These are phyloP conservation scores for Nannoperca australis DNA, from an alignment of 2,797 vertebrate species.

Conservation along the genomic window DNA sequence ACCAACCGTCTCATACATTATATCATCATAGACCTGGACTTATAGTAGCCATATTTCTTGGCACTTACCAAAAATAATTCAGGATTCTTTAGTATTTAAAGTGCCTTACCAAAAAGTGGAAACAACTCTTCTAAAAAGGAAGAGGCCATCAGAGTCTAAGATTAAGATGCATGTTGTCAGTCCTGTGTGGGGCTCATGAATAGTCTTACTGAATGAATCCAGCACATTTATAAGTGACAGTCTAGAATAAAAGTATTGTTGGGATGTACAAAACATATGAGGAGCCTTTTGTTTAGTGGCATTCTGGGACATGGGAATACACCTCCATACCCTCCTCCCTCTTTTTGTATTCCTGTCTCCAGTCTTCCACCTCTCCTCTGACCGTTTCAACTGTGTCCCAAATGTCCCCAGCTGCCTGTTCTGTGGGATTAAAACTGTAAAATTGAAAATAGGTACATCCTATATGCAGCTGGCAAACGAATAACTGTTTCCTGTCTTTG, in stretches of 20 bases:
- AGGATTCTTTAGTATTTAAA: neutral
- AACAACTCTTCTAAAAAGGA: slow-evolving; percentile 1
- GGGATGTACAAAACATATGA: slow-evolving; percentile 72
- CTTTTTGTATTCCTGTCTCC: slow-evolving; percentile 42
- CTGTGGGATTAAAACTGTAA: slow-evolving; percentile 46
- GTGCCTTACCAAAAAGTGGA: neutral
- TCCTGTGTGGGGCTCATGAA: neutral
- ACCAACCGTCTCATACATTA: neutral
- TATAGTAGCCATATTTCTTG: neutral
- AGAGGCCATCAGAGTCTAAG: neutral
- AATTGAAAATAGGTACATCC: slow-evolving; percentile 51
- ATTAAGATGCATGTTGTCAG: slow-evolving; percentile 7
- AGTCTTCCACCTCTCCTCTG: slow-evolving; percentile 33
- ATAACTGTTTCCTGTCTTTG: slow-evolving; percentile 52
- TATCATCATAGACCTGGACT: neutral
- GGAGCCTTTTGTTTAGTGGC: slow-evolving; percentile 10
- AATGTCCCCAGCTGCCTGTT: slow-evolving; percentile 34
- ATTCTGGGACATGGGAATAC: slow-evolving; percentile 48
- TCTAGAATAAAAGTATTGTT: slow-evolving; percentile 27
- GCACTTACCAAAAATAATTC: neutral
- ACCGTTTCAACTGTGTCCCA: slow-evolving; percentile 49
- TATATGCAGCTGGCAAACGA: slow-evolving; percentile 66
- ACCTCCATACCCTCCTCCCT: slow-evolving; percentile 29
- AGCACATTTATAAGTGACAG: slow-evolving; percentile 56
- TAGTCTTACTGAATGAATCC: slow-evolving; percentile 38